These are phyloP conservation scores for Lagopus leucura DNA, from an alignment of 2,113 vertebrate species.

Conservation along the genomic window DNA sequence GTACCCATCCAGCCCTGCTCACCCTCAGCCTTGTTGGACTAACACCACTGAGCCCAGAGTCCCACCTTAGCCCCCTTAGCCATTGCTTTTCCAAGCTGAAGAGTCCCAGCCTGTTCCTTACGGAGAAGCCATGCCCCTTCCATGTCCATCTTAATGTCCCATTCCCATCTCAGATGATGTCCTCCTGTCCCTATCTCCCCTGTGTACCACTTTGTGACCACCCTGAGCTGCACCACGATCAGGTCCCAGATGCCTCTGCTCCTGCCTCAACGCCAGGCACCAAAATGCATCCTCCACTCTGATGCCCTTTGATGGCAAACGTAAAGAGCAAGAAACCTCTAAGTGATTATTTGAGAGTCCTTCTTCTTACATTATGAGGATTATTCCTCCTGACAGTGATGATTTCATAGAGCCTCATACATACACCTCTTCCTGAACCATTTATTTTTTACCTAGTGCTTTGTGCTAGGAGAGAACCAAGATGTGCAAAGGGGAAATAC, in stretches of 20 bases:
- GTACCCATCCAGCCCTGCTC: no score
- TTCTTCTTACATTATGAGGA: background rate
- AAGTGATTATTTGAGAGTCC: background rate
- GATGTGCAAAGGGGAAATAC: background rate
- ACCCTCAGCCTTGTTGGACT: no score
- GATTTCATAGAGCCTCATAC: background rate
- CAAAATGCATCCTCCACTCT: background rate
- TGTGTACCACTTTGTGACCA: background rate
- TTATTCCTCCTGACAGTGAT: background rate
- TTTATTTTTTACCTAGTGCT: background rate
- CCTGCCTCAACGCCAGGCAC: background rate
- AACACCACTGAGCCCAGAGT: no score
- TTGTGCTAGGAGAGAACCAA: background rate
- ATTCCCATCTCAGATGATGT: no score
- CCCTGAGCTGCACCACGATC: background rate
- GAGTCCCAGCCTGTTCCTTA: no score
- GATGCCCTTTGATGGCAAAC: background rate
- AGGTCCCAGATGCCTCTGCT: background rate
- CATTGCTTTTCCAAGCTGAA: no score
- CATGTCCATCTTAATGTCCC: no score
- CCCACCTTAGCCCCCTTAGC: no score
- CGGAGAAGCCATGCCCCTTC: no score
- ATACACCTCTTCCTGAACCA: background rate
- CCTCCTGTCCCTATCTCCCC: no score
- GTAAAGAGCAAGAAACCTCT: background rate